phyloP scores from a whole-genome alignment of 2,888 invertebrate species.

The Tupiocoris notatus region DNA sequence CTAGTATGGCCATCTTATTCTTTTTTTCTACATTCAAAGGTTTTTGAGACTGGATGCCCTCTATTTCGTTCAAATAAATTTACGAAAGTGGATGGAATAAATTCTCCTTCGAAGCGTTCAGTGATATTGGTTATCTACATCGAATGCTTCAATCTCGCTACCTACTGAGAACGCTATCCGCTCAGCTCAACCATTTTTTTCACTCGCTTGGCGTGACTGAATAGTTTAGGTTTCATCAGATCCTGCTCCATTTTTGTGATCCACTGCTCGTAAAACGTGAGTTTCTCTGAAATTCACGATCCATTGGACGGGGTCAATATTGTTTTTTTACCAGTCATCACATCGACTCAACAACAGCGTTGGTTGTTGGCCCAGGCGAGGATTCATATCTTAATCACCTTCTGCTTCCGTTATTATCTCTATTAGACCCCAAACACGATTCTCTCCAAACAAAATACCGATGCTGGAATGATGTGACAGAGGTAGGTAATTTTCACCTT shows the following conservation, averaged over 20 bases:
- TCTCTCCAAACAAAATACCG: slow-evolving; percentile 16
- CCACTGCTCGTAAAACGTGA: not conserved
- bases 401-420: slow-evolving; percentile 32
- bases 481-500: slow-evolving; percentile 25
- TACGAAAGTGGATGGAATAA: no score
- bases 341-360: not conserved
- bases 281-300: not conserved
- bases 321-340: not conserved
- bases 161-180: no score
- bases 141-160: no score
- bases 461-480: slow-evolving; percentile 23
- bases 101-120: no score
- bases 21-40: no score
- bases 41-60: no score
- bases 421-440: slow-evolving; percentile 21
- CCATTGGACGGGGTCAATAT: not conserved
- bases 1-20: no score
- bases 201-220: no score
- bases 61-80: no score
- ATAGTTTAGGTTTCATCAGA: no score
- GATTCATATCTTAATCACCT: slow-evolving; percentile 21
- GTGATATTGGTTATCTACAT: no score
- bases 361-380: not conserved
- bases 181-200: no score
- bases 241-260: not conserved